A percentile compares a stretch with the other conserved stretches of the same genome.
phyloP scores from a whole-genome alignment of 2,797 vertebrate genomes.

The Falco columbarius region DNA sequence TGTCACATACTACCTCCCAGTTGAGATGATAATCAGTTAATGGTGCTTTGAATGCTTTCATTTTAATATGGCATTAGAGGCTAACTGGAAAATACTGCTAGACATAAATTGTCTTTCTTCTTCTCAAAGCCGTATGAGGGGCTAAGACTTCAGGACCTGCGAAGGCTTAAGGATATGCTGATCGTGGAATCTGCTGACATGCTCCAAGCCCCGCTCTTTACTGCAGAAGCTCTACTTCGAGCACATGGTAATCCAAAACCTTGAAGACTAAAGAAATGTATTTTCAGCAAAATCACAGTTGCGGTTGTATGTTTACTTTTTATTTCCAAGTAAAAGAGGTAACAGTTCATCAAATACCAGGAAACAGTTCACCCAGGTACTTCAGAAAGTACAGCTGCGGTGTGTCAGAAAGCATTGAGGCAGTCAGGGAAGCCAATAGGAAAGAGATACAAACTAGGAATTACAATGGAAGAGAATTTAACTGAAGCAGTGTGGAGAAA shows the following conservation, averaged over 20 bases:
- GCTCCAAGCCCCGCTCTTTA: constrained; percentile 97
- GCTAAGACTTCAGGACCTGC: constrained; percentile 92
- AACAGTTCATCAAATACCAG: not conserved
- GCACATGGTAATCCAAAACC: constrained; percentile 88
- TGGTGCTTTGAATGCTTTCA: not conserved
- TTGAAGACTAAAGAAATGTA: not conserved
- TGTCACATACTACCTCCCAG: not conserved
- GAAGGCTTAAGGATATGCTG: constrained; percentile 97
- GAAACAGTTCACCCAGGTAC: not conserved
- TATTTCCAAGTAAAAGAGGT: not conserved
- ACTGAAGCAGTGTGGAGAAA: not conserved
- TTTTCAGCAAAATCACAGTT: not conserved
- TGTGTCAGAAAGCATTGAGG: not conserved
- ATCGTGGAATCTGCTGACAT: constrained; percentile 99
- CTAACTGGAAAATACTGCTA: not conserved
- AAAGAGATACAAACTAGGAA: not conserved
- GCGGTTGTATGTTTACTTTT: not conserved
- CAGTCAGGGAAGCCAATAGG: not conserved
- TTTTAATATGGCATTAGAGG: not conserved
- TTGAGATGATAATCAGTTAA: not conserved
- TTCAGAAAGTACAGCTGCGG: not conserved
- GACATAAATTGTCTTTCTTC: constrained; percentile 10
- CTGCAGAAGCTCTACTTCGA: constrained; percentile 95
- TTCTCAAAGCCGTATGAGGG: constrained; percentile 91
- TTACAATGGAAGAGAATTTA: not conserved